Evolutionary conservation across 2,113 vertebrate genomes (phyloP), one percentile per base, ranked within the genome.

Genomic region (Perca flavescens): DNA sequence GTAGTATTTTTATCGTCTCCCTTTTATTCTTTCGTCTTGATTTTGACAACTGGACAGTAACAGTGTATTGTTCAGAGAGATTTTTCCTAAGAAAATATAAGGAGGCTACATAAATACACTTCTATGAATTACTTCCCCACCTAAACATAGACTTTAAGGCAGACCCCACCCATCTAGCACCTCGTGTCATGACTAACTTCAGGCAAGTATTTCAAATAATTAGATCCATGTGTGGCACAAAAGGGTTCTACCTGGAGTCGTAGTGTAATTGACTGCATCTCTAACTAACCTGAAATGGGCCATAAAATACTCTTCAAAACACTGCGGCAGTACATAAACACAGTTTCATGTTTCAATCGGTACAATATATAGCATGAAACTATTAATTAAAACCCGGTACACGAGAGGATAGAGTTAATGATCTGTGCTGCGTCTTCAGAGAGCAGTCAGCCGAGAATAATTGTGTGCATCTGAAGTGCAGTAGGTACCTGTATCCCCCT

Each of bases 391-490:
- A 86, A 67, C 15, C 22, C 0, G 10, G 56, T 63, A 43, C 89
- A 84, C 22, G 15, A 52, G 84, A 90, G 54, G 67, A 83, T 79
- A 63, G 80, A 89, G 77, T 89, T 85, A 90, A 93, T 85, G 88
- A 86, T 89, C 86, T 90, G 80, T 83, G 79, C 74, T 85, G 63
- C 63, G 54, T 90, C 88, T 92, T 89, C 71, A 71, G 77, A 90
- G 87, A 57, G 87, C 77, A 91, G 76, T 89, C 90, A 81, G 88
- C 73, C 43, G 64, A 88, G 60, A 86, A 88, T 83, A 87, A 91
- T 81, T 61, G 80, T 72, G 67, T 53, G 68, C 70, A 71, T 90
- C 74, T 79, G 74, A 89, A 89, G 88, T 77, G 79, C 82, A 77
- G 50, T 63, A 62, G 77, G 56, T 86, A 90, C 87, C 91, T 89